Evolutionary conservation across 1,140 invertebrate species (phyloP).

Genomic region (Fopius arisanus): DNA sequence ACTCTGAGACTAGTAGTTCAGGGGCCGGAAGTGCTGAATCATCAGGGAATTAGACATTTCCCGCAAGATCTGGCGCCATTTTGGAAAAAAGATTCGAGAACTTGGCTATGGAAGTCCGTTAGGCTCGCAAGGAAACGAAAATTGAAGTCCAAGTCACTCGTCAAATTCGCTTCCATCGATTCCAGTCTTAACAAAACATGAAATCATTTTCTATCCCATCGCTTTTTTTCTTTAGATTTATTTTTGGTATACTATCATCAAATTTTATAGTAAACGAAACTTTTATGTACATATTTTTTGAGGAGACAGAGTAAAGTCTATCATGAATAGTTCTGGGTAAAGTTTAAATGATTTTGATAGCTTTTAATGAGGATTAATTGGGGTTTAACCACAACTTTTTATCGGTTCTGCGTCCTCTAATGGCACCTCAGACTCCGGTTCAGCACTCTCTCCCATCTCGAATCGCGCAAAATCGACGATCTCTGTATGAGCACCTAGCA

Average conservation of each 20-base stretch:
- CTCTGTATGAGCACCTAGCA: slow-evolving; percentile 73
- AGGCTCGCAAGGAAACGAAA: slow-evolving; percentile 40
- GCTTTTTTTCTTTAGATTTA: background rate
- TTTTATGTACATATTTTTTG: slow-evolving; percentile 9
- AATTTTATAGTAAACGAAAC: background rate
- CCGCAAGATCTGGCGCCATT: slow-evolving; percentile 61
- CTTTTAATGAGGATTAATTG: background rate
- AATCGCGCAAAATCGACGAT: slow-evolving; percentile 86
- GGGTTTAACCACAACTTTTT: slow-evolving; percentile 21
- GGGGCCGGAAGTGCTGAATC: slow-evolving; percentile 52
- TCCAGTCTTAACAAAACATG: background rate
- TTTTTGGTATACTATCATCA: background rate
- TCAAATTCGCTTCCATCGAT: slow-evolving; percentile 4
- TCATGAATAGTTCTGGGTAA: background rate
- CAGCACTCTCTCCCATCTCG: slow-evolving; percentile 78
- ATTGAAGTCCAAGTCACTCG: slow-evolving; percentile 12
- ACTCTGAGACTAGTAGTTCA: slow-evolving; percentile 48
- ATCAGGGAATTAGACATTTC: slow-evolving; percentile 58
- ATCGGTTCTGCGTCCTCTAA: background rate
- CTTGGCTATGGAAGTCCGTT: slow-evolving; percentile 71
- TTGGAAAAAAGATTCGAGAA: slow-evolving; percentile 75
- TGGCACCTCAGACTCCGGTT: slow-evolving; percentile 67
- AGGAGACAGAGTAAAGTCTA: background rate
- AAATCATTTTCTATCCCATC: background rate
- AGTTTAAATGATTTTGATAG: background rate